These are phyloP conservation scores for Alligator sinensis DNA, from an alignment of 2,113 vertebrate species.

Conservation along the genomic window DNA sequence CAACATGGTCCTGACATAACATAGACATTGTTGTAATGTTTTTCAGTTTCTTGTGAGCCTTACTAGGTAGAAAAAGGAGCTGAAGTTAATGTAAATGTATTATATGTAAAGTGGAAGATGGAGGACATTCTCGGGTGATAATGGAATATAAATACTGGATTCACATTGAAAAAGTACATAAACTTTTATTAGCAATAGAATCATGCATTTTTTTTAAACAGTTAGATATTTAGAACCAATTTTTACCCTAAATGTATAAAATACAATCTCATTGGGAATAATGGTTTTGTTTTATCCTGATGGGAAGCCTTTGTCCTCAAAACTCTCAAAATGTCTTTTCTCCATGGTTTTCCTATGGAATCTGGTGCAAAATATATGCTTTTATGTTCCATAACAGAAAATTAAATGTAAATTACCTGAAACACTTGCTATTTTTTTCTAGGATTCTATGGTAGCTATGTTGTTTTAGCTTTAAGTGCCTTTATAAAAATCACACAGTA, in stretches of 20 bases:
- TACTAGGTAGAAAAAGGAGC: background rate
- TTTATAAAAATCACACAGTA: slow-evolving; percentile 67
- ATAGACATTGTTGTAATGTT: background rate
- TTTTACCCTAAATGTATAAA: background rate
- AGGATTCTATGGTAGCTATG: slow-evolving; percentile 24
- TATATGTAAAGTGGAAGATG: no score
- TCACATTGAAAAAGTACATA: background rate
- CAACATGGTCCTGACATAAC: no score
- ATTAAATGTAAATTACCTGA: slow-evolving; percentile 57
- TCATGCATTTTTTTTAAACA: background rate
- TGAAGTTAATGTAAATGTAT: background rate
- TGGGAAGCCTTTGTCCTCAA: background rate
- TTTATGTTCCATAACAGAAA: slow-evolving; percentile 43
- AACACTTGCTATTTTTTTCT: background rate
- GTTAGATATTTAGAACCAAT: background rate
- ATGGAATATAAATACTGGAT: background rate
- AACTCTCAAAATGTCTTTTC: slow-evolving; percentile 43
- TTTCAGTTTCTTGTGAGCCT: background rate
- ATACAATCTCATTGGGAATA: background rate
- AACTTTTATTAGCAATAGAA: background rate
- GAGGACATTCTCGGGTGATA: no score
- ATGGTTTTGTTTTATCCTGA: background rate
- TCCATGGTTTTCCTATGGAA: slow-evolving; percentile 3
- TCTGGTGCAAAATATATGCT: slow-evolving; percentile 63
- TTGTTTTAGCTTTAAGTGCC: slow-evolving; percentile 51